Conservation (phyloP, 2,113 vertebrate species). For the Hippocampus abdominalis region DNA sequence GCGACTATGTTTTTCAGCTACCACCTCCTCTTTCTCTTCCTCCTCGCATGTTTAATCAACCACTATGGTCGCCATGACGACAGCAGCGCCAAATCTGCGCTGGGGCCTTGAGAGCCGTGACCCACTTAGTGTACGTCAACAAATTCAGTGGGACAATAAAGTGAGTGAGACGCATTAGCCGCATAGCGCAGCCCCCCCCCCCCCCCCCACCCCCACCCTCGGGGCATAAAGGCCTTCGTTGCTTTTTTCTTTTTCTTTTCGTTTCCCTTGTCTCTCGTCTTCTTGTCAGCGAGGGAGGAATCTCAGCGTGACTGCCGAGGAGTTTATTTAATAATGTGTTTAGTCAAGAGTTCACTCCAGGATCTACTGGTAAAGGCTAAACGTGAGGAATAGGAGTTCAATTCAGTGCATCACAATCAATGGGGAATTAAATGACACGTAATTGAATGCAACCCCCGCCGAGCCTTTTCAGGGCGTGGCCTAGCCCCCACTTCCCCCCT, state of each 20-base stretch:
- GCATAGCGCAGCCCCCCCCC: conserved; percentile 52
- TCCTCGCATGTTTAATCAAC: conserved; percentile 88
- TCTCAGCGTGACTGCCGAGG: conserved; percentile 23
- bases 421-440: background rate
- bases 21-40: conserved; percentile 54
- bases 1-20: conserved; percentile 58
- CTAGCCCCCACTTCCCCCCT: background rate
- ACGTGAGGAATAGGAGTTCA: background rate
- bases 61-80: conserved; percentile 92
- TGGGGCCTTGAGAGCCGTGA: conserved; percentile 85
- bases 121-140: conserved; percentile 96
- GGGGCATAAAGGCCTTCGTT: conserved; percentile 29
- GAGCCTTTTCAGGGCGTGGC: background rate
- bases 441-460: background rate
- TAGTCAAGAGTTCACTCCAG: conserved; percentile 29
- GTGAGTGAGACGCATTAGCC: conserved; percentile 75
- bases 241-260: conserved; percentile 1
- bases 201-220: no score
- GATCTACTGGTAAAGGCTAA: conserved; percentile 13
- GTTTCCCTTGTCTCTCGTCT: conserved; percentile 33
- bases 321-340: conserved; percentile 25
- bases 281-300: conserved; percentile 11
- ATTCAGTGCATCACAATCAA: background rate
- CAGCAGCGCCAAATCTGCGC: conserved; percentile 77
- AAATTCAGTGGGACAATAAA: conserved; percentile 85